Evolutionary conservation across 2,797 vertebrate species (phyloP).

Genomic region (Gobionotothen gibberifrons): DNA sequence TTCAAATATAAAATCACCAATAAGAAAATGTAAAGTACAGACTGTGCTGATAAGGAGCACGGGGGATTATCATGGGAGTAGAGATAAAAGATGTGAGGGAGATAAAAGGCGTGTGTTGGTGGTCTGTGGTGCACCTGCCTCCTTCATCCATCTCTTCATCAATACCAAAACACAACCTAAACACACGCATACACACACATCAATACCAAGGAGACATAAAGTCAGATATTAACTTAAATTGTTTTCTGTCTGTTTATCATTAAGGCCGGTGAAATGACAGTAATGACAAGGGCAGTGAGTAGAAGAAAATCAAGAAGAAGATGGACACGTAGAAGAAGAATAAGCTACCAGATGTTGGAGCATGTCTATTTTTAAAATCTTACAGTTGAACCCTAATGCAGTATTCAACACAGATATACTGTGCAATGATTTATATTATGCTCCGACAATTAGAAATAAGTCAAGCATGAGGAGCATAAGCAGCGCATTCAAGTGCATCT

Average conservation of each 20-base stretch:
- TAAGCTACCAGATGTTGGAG: neutral
- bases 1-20: slow-evolving; percentile 49
- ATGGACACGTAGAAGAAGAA: neutral
- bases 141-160: slow-evolving; percentile 30
- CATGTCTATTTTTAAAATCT: neutral
- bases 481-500: slow-evolving; percentile 9
- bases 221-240: neutral
- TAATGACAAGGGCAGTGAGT: neutral
- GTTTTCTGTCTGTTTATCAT: neutral
- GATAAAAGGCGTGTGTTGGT: slow-evolving; percentile 35
- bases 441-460: neutral
- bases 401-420: neutral
- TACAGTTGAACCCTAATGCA: neutral
- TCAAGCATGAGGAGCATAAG: slow-evolving; percentile 27
- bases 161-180: neutral
- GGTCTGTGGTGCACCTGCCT: slow-evolving; percentile 12
- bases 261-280: neutral
- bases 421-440: slow-evolving; percentile 20
- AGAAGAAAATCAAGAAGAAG: neutral
- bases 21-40: slow-evolving; percentile 50
- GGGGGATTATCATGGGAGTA: slow-evolving; percentile 24
- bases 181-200: neutral
- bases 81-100: slow-evolving; percentile 22
- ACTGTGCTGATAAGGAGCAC: slow-evolving; percentile 37
- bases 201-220: neutral